Evolutionary conservation across 2,888 invertebrate species (phyloP).

Genomic region (Rugalucina vietnamica): DNA sequence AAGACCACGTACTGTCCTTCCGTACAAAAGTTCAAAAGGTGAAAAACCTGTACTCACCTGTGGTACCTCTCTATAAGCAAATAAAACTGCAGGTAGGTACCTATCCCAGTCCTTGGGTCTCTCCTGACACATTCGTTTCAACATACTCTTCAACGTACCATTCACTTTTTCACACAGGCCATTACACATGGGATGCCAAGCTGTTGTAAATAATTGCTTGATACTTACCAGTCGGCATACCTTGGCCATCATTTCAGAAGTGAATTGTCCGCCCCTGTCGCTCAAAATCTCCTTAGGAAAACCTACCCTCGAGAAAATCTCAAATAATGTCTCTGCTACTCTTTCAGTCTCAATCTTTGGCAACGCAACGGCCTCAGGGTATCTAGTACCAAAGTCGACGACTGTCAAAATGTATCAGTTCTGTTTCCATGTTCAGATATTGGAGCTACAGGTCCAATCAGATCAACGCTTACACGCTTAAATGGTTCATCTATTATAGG

Average conservation of each 20-base stretch:
- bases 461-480: no score
- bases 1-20: no score
- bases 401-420: no score
- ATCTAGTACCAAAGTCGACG: no score
- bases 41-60: background rate
- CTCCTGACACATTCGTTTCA: background rate
- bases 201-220: background rate
- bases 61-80: background rate
- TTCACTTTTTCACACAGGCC: background rate
- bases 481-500: no score
- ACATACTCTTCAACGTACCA: background rate
- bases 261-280: no score
- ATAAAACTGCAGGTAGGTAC: background rate
- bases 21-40: background rate
- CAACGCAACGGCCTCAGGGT: no score
- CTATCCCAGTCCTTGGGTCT: background rate
- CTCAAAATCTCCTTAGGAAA: background rate
- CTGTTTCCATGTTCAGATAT: no score
- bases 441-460: no score
- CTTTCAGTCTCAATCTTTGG: no score
- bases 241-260: background rate
- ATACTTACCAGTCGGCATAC: background rate
- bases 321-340: no score
- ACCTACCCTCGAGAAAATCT: no score
- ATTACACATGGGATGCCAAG: background rate